phyloP scores from a whole-genome alignment of 2,797 vertebrate species.

The Danio tinwini region DNA sequence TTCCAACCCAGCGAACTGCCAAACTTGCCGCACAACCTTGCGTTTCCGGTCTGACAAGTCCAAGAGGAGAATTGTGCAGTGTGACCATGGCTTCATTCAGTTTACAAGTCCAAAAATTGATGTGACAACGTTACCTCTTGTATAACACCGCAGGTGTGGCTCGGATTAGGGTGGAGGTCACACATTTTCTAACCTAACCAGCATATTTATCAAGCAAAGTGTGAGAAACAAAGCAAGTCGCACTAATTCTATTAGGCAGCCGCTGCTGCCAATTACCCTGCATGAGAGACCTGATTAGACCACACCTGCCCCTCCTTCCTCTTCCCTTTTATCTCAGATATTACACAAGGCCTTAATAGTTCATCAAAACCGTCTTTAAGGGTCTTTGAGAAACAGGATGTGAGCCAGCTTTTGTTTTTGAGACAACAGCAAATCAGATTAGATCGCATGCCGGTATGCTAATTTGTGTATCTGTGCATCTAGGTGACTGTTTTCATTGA shows the following conservation, averaged over 20 bases:
- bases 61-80: too few relatives aligned
- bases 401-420: conserved; percentile 27
- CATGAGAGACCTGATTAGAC: conserved; percentile 47
- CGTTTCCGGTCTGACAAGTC: too few relatives aligned
- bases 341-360: conserved; percentile 22
- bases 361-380: conserved; percentile 2
- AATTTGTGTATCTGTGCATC: conserved; percentile 37
- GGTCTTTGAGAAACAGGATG: conserved; percentile 10
- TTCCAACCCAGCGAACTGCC: too few relatives aligned
- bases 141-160: conserved; percentile 40
- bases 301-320: conserved; percentile 30
- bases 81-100: too few relatives aligned
- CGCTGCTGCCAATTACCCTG: conserved; percentile 45
- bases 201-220: conserved; percentile 44
- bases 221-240: conserved; percentile 42
- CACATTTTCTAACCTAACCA: conserved; percentile 33
- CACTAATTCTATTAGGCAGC: conserved; percentile 54
- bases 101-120: conserved; percentile 13
- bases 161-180: conserved; percentile 19
- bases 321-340: conserved; percentile 19
- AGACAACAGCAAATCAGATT: conserved; percentile 34
- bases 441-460: background rate
- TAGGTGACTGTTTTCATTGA: conserved; percentile 24
- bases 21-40: too few relatives aligned
- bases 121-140: conserved; percentile 4